Conservation (phyloP, 2,888 invertebrate species). For the Apantesis nais region DNA sequence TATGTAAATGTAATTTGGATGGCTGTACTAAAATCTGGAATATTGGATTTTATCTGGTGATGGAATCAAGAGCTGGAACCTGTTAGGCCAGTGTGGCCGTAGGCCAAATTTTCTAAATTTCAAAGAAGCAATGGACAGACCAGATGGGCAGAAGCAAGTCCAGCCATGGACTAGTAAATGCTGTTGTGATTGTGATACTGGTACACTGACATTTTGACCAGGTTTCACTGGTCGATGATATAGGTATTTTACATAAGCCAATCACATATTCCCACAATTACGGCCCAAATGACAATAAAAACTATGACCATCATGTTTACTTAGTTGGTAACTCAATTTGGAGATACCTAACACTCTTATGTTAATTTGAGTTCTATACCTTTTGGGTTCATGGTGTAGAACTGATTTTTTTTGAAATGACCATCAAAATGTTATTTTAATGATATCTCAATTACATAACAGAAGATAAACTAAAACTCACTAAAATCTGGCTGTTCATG, state of each 20-base stretch:
- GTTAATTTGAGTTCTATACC: not conserved
- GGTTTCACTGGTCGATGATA: not conserved
- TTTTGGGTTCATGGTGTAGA: too few species aligned
- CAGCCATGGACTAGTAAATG: too few species aligned
- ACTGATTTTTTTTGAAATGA: not conserved
- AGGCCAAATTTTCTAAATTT: too few species aligned
- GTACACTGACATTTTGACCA: too few species aligned
- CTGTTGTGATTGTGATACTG: too few species aligned
- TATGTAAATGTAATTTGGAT: too few species aligned
- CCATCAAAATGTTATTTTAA: not conserved
- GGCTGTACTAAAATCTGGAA: too few species aligned
- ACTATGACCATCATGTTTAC: not conserved
- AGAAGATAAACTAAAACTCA: conserved; percentile 23
- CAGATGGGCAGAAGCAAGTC: too few species aligned
- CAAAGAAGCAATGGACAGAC: too few species aligned
- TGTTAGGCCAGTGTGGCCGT: too few species aligned
- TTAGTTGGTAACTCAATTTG: not conserved
- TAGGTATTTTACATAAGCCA: not conserved
- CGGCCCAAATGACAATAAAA: not conserved
- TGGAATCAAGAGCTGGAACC: too few species aligned
- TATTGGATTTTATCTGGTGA: too few species aligned
- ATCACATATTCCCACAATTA: not conserved
- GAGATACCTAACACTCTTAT: not conserved
- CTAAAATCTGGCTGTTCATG: conserved; percentile 53
- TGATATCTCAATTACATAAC: not conserved